Base-by-base conservation (phyloP, 2,888 invertebrate species). In the Meiosimyza platycephala region DNA sequence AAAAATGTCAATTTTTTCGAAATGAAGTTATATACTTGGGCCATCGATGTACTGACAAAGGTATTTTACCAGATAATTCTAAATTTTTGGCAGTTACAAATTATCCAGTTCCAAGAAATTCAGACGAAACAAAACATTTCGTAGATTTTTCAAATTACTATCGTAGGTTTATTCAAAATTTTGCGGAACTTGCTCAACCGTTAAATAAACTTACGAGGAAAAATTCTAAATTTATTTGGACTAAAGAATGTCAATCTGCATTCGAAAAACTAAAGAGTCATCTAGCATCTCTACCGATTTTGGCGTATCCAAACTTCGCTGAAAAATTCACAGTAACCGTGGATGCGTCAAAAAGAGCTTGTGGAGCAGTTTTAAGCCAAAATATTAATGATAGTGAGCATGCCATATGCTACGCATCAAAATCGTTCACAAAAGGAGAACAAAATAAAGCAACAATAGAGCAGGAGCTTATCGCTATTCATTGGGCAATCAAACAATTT, bases 31-130 rank as follows among this genome's bases (percentile, higher is more conserved):
- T 28, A 2, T 28, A 4, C 28, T 28, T 28, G 28, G 28, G 2
- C 3, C 28, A 28, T 28, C 28, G 28, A 28, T 28, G 28, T 28
- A 28, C 28, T 28, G 28, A 28, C 3, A 54, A 54, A 54, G 54
- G 54, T 54, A 54, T 54, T 13, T 54, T 54, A 13, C 54, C 54
- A 54, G 54, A 54, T 54, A 13, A 13, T 54, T 54, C 12, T 13
- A n/a, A 54, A 3, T n/a, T 54, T n/a, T 54, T 16, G 54, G 54
- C 54, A 3, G 54, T 54, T n/a, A 54, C 54, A 54, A 54, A 54
- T 16, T 54, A 54, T 54, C 54, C 54, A 54, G n/a, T 54, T 54
- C 54, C 11, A 54, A 54, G 16, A 54, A 12, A 54, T n/a, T 54
- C 54, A 5, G 54, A 54, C 1, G 54, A 54, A 54, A 54, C 54